These are phyloP conservation scores for Rhinatrema bivittatum DNA, from an alignment of 2,797 vertebrate genomes.

Conservation along the genomic window DNA sequence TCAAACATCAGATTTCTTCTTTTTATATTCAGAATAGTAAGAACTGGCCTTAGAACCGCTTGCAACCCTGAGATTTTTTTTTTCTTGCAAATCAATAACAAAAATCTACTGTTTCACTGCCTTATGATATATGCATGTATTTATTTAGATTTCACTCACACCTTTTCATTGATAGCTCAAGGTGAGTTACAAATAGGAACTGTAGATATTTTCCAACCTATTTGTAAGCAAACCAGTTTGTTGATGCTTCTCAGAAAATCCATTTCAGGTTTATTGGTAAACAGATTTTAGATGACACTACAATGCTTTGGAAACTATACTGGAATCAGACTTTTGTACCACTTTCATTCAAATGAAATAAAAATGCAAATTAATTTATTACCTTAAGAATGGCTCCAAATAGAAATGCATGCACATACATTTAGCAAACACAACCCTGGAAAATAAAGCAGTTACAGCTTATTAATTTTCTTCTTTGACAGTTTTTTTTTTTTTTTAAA, in stretches of 20 bases:
- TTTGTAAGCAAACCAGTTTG: constrained; percentile 18
- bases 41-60: constrained; percentile 2
- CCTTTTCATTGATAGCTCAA: too few relatives aligned
- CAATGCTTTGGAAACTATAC: constrained; percentile 18
- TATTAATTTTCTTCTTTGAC: constrained; percentile 66
- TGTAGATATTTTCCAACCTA: constrained; percentile 11
- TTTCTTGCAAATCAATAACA: constrained; percentile 10
- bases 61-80: constrained; percentile 7
- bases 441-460: constrained; percentile 60
- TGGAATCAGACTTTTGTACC: constrained; percentile 15
- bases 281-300: constrained; percentile 23
- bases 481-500: constrained; percentile 71
- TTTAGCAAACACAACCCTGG: constrained; percentile 51
- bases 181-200: too few relatives aligned
- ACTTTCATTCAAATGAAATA: constrained; percentile 53
- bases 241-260: constrained; percentile 7
- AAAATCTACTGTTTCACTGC: constrained; percentile 7
- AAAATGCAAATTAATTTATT: constrained; percentile 67
- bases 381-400: constrained; percentile 52
- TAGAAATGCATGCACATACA: constrained; percentile 63
- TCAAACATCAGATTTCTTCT: constrained; percentile 12
- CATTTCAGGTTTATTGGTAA: constrained; percentile 28
- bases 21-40: constrained; percentile 25
- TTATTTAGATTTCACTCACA: too few relatives aligned
- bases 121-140: constrained; percentile 21